Base-by-base conservation (phyloP, 2,797 vertebrate species). In the Chrosomus eos region DNA sequence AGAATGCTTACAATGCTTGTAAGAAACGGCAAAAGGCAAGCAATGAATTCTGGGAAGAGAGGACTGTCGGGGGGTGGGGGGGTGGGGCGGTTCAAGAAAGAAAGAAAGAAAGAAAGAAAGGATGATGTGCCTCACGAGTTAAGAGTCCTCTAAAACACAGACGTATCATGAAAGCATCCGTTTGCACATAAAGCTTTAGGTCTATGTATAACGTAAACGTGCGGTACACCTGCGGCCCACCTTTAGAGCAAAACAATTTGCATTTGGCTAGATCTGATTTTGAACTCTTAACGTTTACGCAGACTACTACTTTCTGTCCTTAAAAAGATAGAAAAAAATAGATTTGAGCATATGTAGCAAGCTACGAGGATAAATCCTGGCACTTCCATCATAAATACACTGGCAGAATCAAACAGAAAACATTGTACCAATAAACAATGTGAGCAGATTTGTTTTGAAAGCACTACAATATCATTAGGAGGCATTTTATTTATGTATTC, bases 141-240 rank as follows among this genome's bases (percentile, higher is more conserved):
- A 88, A 88, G 92, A 88, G 85, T 93, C 91, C 86, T 93, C 83
- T 88, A 92, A 92, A 91, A 86, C 76, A 85, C 58, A 85, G 45
- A 83, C 19, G 62, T n/a, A 62, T 71, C 72, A 55, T 85, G 85
- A 78, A 86, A 76, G 89, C 91, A 90, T 92, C 91, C 91, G 90
- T 92, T 91, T 92, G 94, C 92, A 95, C 92, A 90, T 91, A 94
- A 92, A 95, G 93, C 92, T 93, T 90, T 93, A 91, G 72, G 43
- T 81, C 74, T 92, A 93, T 94, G 93, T 91, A 92, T 89, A 94
- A 91, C 90, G 90, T 89, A 90, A 90, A 92, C 77, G 88, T 90
- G 91, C 89, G 89, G 80, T 33, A 90, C 85, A 83, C 88, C 92
- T 87, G 68, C 90, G 88, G 81, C 89, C 92, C 93, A 93, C 90